Base-by-base conservation (phyloP, 1,140 invertebrate genomes). In the Euglossa dilemma region DNA sequence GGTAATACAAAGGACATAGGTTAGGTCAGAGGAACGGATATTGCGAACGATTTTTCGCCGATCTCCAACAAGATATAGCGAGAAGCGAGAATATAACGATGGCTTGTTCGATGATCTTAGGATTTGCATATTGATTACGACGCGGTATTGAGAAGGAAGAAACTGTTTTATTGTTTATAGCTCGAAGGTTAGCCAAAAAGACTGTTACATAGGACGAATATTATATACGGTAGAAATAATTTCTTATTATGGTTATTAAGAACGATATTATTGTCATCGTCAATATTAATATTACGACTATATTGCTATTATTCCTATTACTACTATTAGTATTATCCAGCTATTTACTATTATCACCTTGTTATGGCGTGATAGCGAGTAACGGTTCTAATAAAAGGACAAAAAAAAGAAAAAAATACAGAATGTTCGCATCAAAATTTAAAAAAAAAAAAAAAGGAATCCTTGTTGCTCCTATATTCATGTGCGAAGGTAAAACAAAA, bases 171-270 rank as follows among this genome's bases (percentile, higher is more conserved):
- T 93, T 93, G 92, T 93, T 93, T 84, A 91, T 93, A 92, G 90
- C 83, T 92, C 74, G 90, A 92, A 89, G 84, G 89, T 90, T 93
- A 93, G 90, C 92, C 92, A 92, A 93, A 93, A 93, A 93, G 92
- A 93, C 93, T 93, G 93, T 93, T 93, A 93, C 72, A 90, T 93
- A 93, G 87, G 88, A 91, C 76, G 89, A 91, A 92, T 92, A 92
- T 83, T 90, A 69, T 92, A 59, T 67, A 90, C 67, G 87, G 85
- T 92, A 92, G 90, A 89, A 85, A 92, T 89, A 87, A 86, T 87
- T 93, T 92, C 89, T 90, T 90, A 92, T 85, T 85, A 90, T 86
- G 67, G 86, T 89, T 86, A 91, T 82, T 88, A 90, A 88, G 86
- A 87, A 87, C 70, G 80, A 91, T 90, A 90, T 89, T 89, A 91